Evolutionary conservation across 2,888 invertebrate genomes (phyloP).

Genomic region (Drosophila formosana): DNA sequence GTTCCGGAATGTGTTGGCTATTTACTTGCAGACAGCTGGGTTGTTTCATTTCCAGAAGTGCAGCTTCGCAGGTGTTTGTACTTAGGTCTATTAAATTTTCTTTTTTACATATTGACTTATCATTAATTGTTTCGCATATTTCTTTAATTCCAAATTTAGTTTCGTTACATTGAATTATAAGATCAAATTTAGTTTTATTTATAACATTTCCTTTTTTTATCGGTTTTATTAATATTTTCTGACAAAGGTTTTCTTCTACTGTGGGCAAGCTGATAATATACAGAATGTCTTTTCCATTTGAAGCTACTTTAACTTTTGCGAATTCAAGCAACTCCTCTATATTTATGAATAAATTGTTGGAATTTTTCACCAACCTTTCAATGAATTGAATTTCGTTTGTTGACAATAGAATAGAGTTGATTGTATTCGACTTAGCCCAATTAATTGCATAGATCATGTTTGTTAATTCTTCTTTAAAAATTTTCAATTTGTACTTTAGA

Average conservation of each 20-base stretch:
- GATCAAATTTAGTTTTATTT: no score
- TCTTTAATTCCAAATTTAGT: not conserved
- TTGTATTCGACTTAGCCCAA: not conserved
- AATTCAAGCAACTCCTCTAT: no score
- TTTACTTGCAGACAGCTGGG: not conserved
- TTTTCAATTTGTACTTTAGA: not conserved
- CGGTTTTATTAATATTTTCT: no score
- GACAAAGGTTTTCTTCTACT: not conserved
- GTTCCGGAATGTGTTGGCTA: slow-evolving; percentile 3
- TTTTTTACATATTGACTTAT: slow-evolving; percentile 3
- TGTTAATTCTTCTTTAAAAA: slow-evolving; percentile 3
- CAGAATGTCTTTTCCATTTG: no score
- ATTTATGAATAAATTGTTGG: no score
- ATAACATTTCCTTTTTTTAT: no score
- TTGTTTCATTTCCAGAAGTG: not conserved
- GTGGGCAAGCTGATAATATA: no score
- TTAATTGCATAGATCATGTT: slow-evolving; percentile 2
- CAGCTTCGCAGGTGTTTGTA: slow-evolving; percentile 4
- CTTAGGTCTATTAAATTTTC: slow-evolving; percentile 1
- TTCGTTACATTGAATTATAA: not conserved
- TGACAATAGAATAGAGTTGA: not conserved
- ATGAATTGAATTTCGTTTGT: not conserved
- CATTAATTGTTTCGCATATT: not conserved
- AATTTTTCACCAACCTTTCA: not conserved
- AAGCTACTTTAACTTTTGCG: no score